Evolutionary conservation across 1,140 invertebrate species (phyloP), one percentile per base, ranked within the genome.

Genomic region (Chironomus tepperi): DNA sequence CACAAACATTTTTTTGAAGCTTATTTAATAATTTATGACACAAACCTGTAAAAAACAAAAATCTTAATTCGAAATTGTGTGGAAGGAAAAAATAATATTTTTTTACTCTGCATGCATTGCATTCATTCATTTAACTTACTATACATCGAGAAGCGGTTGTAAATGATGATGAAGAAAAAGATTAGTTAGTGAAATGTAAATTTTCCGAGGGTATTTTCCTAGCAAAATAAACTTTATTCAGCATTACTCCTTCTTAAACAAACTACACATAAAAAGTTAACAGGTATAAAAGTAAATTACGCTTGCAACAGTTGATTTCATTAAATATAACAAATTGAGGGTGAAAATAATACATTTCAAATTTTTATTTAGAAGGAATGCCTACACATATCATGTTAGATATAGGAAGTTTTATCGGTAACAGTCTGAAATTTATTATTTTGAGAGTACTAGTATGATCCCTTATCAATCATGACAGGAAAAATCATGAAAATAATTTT

Each of bases 21-120:
- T 70, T 70, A 70, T 70, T 70, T 70, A 70, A 70, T 70, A 70
- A 70, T 70, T 70, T 70, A 70, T 70, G 65, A 19, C 65, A 70
- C 10, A 70, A 34, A 34, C 47, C 12, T 57, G n/a, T 10, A 57
- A n/a, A 57, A 70, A 70, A 19, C 18, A 18, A 67, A 47, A 67
- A 19, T 70, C 65, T 70, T 70, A 19, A 57, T 12, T 57, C 2
- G 10, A 57, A 57, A 57, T 10, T 57, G n/a, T n/a, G 47, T n/a
- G 47, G 47, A 57, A 57, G 7, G n/a, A 57, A 57, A n/a, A n/a
- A n/a, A n/a, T n/a, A n/a, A n/a, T n/a, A n/a, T 57, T 57, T 57
- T 12, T 57, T 34, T 34, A 34, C 24, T 34, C 5, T 34, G 24
- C 24, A 34, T 34, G 24, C 24, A 34, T 34, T 34, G 24, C 24